phyloP scores from a whole-genome alignment of 2,113 vertebrate genomes.

The Halichoerus grypus region DNA sequence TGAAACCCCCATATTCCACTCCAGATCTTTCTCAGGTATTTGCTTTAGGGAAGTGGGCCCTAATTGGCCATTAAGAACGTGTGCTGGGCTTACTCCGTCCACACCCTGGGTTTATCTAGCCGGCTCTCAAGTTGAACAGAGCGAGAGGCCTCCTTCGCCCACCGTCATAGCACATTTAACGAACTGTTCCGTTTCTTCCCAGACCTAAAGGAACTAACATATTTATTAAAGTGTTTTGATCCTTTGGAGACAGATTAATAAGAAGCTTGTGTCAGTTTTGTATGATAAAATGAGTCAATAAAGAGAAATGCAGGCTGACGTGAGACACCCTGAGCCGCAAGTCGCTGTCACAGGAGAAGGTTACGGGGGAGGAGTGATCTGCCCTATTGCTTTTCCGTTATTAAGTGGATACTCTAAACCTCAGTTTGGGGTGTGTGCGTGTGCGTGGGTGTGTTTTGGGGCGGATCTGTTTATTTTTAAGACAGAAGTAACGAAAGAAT shows the following conservation, averaged over 20 bases:
- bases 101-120: conserved; percentile 3
- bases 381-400: neutral
- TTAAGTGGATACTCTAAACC: conserved; percentile 47
- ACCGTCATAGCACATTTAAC: conserved; percentile 79
- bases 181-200: conserved; percentile 79
- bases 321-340: conserved; percentile 71
- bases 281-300: conserved; percentile 87
- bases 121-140: conserved; percentile 15
- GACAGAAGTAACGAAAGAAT: neutral
- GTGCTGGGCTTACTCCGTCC: conserved; percentile 6
- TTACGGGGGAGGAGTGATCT: neutral
- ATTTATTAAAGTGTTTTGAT: conserved; percentile 87
- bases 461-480: neutral
- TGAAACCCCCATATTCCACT: neutral
- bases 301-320: conserved; percentile 75
- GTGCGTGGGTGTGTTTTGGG: neutral
- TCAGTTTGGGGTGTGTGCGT: neutral
- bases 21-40: neutral
- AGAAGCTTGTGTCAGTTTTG: conserved; percentile 82
- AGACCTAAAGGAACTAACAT: conserved; percentile 78
- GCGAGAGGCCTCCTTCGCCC: conserved; percentile 69
- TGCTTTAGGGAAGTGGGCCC: conserved; percentile 28
- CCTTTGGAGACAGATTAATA: conserved; percentile 87
- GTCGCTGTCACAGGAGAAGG: conserved; percentile 82
- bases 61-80: conserved; percentile 73